A percentile compares a stretch with the other conserved stretches of the same genome.
Evolutionary conservation across 2,888 invertebrate species (phyloP).

Genomic region (Troglohyphantes excavatus): DNA sequence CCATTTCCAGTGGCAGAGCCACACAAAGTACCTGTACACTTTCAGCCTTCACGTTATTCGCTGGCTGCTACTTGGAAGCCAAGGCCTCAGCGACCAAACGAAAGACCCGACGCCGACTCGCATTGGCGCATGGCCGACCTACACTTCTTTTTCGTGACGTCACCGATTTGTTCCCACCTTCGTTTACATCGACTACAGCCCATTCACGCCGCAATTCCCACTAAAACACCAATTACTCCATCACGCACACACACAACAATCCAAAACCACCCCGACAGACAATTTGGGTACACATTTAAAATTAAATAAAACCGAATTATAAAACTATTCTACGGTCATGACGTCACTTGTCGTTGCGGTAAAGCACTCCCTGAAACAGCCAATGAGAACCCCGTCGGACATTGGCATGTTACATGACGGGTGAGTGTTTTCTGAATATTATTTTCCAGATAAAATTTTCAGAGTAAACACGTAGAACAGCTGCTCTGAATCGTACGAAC

Average conservation of each 20-base stretch:
- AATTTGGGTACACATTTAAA: constrained; percentile 46
- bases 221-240: constrained; percentile 71
- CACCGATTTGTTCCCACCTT: constrained; percentile 77
- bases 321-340: constrained; percentile 77
- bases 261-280: constrained; percentile 21
- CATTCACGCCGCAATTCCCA: constrained; percentile 70
- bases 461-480: constrained; percentile 81
- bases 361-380: constrained; percentile 81
- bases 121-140: constrained; percentile 78
- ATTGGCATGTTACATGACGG: constrained; percentile 84
- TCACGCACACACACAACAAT: constrained; percentile 58
- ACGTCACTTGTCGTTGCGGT: constrained; percentile 82
- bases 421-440: constrained; percentile 85
- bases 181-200: constrained; percentile 73
- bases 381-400: constrained; percentile 83
- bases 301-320: constrained; percentile 74
- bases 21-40: constrained; percentile 71
- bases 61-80: constrained; percentile 74
- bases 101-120: constrained; percentile 71
- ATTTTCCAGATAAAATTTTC: constrained; percentile 84
- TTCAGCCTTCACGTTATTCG: constrained; percentile 78
- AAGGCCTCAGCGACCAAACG: constrained; percentile 68
- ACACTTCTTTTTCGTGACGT: constrained; percentile 73
- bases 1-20: constrained; percentile 1
- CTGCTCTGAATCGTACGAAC: constrained; percentile 78